These are phyloP conservation scores for Apteryx owenii DNA, from an alignment of 2,113 vertebrate species.

Conservation along the genomic window DNA sequence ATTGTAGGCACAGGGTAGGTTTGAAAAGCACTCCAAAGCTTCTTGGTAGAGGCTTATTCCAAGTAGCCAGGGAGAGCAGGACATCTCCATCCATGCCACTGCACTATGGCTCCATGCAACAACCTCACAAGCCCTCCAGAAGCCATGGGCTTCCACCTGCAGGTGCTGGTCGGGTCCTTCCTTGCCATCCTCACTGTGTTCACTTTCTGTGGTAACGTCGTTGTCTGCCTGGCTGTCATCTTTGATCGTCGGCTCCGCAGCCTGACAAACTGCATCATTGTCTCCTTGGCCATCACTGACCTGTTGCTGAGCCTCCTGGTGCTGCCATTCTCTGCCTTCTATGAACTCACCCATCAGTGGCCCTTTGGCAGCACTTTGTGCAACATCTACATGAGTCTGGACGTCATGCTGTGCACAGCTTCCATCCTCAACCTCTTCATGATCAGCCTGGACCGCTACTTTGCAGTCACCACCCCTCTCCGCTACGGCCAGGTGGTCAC, in stretches of 20 bases:
- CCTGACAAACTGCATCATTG: slow-evolving; percentile 93
- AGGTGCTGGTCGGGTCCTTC: slow-evolving; percentile 74
- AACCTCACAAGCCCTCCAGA: slow-evolving; percentile 35
- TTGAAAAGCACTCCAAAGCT: neutral
- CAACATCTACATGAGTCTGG: slow-evolving; percentile 93
- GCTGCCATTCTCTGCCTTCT: slow-evolving; percentile 91
- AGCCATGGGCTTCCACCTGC: neutral
- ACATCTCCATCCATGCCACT: neutral
- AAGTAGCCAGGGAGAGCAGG: neutral
- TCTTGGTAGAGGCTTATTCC: neutral
- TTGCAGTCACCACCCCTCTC: slow-evolving; percentile 89
- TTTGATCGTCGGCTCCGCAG: slow-evolving; percentile 87
- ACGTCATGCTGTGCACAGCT: slow-evolving; percentile 96
- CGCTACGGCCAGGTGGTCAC: slow-evolving; percentile 87
- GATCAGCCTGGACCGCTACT: slow-evolving; percentile 95
- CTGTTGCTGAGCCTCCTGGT: slow-evolving; percentile 91
- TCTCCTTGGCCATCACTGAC: slow-evolving; percentile 92
- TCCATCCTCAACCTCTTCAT: slow-evolving; percentile 95
- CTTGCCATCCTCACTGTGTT: slow-evolving; percentile 84
- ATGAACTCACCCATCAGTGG: slow-evolving; percentile 84
- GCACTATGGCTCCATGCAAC: slow-evolving; percentile 43
- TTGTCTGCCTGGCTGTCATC: slow-evolving; percentile 92
- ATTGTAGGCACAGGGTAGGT: neutral
- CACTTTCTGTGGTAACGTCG: slow-evolving; percentile 89
- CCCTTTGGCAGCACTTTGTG: slow-evolving; percentile 84